These are phyloP conservation scores for Acleris emargana DNA, from an alignment of 2,888 invertebrate genomes.

Conservation along the genomic window DNA sequence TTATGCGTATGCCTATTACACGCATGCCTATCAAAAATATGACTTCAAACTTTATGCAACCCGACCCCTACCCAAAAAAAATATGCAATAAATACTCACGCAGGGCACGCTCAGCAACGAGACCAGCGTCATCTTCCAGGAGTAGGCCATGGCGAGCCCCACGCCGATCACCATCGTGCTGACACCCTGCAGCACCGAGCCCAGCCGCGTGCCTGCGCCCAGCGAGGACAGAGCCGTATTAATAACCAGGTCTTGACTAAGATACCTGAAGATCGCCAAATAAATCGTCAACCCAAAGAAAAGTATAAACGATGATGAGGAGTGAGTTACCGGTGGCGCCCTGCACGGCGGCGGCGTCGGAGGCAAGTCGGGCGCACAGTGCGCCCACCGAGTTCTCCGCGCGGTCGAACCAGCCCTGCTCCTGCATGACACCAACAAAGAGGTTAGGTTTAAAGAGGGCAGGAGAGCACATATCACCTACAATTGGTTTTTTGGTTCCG, in stretches of 20 bases:
- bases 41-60: too few relatives aligned
- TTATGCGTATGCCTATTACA: too few relatives aligned
- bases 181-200: conserved; percentile 84
- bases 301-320: too few relatives aligned
- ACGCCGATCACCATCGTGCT: conserved; percentile 84
- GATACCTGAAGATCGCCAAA: too few relatives aligned
- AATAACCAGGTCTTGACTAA: too few relatives aligned
- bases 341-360: conserved; percentile 86
- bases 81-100: too few relatives aligned
- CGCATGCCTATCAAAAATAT: too few relatives aligned
- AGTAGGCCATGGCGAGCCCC: conserved; percentile 79
- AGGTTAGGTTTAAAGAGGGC: too few relatives aligned
- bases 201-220: conserved; percentile 77
- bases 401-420: conserved; percentile 86
- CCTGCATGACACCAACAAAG: conserved; percentile 59
- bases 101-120: conserved; percentile 84
- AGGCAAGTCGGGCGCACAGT: conserved; percentile 84
- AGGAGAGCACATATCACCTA: background rate
- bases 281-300: too few relatives aligned
- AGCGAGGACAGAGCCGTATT: too few relatives aligned
- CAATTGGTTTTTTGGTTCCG: too few relatives aligned
- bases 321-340: conserved; percentile 81
- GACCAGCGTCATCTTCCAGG: conserved; percentile 86
- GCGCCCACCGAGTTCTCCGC: conserved; percentile 85
- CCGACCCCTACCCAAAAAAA: too few relatives aligned